Base-by-base conservation (phyloP, 1,140 invertebrate species). In the Whitmania pigra region DNA sequence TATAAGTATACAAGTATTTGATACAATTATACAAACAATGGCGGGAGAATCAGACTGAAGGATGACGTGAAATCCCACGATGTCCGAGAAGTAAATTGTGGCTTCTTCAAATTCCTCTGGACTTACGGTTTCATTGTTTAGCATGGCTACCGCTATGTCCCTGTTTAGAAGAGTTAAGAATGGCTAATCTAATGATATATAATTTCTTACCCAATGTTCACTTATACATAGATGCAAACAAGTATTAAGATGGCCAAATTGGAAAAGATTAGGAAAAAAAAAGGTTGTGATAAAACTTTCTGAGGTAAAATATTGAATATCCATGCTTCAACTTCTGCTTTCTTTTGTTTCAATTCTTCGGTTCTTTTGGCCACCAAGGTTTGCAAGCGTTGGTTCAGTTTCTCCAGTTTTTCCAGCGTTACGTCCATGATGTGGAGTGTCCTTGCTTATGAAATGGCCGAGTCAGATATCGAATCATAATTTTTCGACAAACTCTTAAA, bases 41-140 rank as follows among this genome's bases (percentile, higher is more conserved):
- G 57, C 57, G 9, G 57, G 57, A 18, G 22, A 25, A 22, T 31
- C 57, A n/a, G 57, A 25, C 57, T 63, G 57, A 31, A 22, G 94
- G 74, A 97, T 92, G 57, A 88, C 88, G 63, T 92, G 94, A 83
- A 95, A 96, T 40, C 92, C 92, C 73, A 94, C 92, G 77, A 95
- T 94, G 80, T 95, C 93, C 29, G 88, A 82, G 80, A 93, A 92
- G 81, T 91, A 92, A 72, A 93, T 91, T 2, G 90, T 92, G 22
- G 92, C 90, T 80, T 91, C 89, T 73, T 86, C 86, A 81, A 91
- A 93, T 77, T 89, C 88, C 79, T 93, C 90, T 0, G 90, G 90
- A 80, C 90, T 88, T 7, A 93, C 90, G 0, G 87, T 88, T 82
- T 89, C 86, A 11, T 92, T 91, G 69, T 89, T 81, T 82, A 93